Conservation (phyloP, 2,888 invertebrate species). For the Copidosoma aretas region DNA sequence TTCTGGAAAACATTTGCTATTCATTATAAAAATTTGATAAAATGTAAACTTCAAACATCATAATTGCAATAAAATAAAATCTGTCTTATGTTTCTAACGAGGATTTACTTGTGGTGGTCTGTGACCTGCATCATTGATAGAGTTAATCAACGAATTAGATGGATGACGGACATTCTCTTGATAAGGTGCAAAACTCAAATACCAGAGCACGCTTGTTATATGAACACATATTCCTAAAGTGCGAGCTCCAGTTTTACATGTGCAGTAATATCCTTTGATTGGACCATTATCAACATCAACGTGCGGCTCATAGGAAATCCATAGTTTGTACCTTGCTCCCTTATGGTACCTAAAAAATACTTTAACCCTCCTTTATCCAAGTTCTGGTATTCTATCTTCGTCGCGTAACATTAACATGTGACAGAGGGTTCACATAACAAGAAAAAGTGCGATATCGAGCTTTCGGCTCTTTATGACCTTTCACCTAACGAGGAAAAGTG, state of each 20-base stretch:
- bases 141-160: background rate
- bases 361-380: slow-evolving; percentile 4
- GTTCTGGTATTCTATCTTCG: background rate
- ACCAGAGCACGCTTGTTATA: slow-evolving; percentile 18
- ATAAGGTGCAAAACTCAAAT: slow-evolving; percentile 8
- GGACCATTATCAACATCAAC: background rate
- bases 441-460: no score
- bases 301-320: background rate
- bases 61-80: no score
- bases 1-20: no score
- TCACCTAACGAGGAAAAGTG: no score
- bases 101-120: slow-evolving; percentile 9
- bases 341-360: slow-evolving; percentile 1
- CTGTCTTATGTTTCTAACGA: no score
- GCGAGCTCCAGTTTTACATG: background rate
- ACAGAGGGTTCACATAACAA: no score
- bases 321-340: background rate
- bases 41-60: no score
- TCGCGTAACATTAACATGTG: no score
- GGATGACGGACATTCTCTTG: slow-evolving; percentile 8
- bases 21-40: no score
- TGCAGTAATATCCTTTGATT: slow-evolving; percentile 19
- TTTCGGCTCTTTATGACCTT: no score
- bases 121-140: slow-evolving; percentile 6
- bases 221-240: slow-evolving; percentile 18